A percentile compares a stretch with the other conserved stretches of the same genome.
phyloP scores from a whole-genome alignment of 2,888 invertebrate species.

The Pachycephus smyrnensis region DNA sequence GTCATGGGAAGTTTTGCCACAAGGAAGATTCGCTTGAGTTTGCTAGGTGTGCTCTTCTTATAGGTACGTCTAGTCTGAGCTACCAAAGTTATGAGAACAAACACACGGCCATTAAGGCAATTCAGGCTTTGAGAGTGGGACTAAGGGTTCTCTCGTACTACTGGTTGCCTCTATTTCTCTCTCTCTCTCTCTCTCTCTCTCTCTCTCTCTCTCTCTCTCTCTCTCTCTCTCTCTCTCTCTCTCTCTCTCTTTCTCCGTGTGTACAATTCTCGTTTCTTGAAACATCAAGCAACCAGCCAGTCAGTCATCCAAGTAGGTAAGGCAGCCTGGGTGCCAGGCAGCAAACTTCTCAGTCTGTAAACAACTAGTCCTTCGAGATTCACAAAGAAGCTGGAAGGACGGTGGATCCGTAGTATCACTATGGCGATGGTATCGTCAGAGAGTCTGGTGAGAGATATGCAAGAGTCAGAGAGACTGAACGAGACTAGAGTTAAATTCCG shows the following conservation, averaged over 20 bases:
- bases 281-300: not conserved
- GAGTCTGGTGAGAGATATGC: not conserved
- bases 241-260: not conserved
- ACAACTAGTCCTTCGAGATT: constrained; percentile 19
- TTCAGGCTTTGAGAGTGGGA: not conserved
- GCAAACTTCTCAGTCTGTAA: constrained; percentile 11
- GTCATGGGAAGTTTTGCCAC: not conserved
- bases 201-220: no score
- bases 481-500: not conserved
- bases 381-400: not conserved
- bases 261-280: not conserved
- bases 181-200: not conserved
- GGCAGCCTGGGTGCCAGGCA: not conserved
- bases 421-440: not conserved
- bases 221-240: not conserved
- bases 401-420: not conserved
- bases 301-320: constrained; percentile 1
- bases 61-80: not conserved
- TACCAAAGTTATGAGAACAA: constrained; percentile 6
- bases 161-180: not conserved
- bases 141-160: not conserved
- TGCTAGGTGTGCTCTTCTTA: not conserved
- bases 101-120: constrained; percentile 1
- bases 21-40: not conserved
- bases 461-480: constrained; percentile 2